These are phyloP conservation scores for Agrotis segetum DNA, from an alignment of 2,888 invertebrate genomes.

Conservation along the genomic window DNA sequence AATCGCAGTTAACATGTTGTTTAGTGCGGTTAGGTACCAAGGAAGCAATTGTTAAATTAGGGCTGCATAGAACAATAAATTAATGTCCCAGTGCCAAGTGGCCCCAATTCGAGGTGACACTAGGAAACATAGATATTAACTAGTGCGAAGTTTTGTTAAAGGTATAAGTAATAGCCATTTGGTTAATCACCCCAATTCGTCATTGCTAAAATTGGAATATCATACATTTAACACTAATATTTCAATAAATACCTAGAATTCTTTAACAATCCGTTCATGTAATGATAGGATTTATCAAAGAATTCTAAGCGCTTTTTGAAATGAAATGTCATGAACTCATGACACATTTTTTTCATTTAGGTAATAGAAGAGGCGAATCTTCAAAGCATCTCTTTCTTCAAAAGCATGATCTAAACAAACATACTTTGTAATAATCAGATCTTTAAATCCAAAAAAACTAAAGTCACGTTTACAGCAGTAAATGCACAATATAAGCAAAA, in stretches of 20 bases:
- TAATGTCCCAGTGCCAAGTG: conserved; percentile 44
- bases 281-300: background rate
- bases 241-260: no score
- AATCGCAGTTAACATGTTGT: background rate
- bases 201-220: conserved; percentile 23
- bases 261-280: no score
- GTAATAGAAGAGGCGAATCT: background rate
- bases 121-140: conserved; percentile 58
- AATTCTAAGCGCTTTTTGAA: background rate
- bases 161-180: conserved; percentile 53
- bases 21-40: conserved; percentile 15
- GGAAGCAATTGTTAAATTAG: conserved; percentile 46
- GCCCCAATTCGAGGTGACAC: conserved; percentile 57
- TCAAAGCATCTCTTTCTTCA: conserved; percentile 7
- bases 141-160: conserved; percentile 37
- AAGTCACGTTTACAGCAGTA: background rate
- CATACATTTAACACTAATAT: background rate
- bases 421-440: background rate
- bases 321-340: background rate
- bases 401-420: background rate
- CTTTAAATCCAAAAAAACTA: background rate
- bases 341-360: background rate
- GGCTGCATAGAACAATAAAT: conserved; percentile 52
- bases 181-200: conserved; percentile 41
- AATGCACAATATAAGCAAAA: background rate